Conservation (phyloP, 2,888 invertebrate genomes). For the Tipula lateralis region DNA sequence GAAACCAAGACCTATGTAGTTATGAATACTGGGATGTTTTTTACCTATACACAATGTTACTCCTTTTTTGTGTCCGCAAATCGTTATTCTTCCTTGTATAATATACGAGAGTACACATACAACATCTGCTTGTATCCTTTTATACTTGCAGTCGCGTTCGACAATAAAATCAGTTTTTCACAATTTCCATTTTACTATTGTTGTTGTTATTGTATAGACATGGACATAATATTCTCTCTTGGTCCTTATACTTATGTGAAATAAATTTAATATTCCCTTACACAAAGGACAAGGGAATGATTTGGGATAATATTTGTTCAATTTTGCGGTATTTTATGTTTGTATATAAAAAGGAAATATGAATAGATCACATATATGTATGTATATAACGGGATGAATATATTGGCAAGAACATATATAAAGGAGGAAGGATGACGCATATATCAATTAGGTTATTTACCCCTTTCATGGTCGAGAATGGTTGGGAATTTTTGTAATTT, state of each 20-base stretch:
- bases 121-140: conserved; percentile 4
- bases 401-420: neutral
- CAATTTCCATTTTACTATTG: neutral
- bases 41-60: neutral
- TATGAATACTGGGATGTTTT: neutral
- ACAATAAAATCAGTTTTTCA: neutral
- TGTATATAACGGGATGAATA: neutral
- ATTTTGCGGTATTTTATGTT: neutral
- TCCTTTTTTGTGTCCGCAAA: neutral
- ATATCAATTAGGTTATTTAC: conserved; percentile 19
- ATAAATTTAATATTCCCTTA: neutral
- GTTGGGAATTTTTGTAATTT: neutral
- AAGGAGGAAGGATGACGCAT: neutral
- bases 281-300: neutral
- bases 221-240: conserved; percentile 5
- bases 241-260: neutral
- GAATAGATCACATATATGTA: neutral
- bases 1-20: no score
- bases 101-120: neutral
- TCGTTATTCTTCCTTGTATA: neutral
- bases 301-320: conserved; percentile 24
- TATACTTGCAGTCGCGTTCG: neutral
- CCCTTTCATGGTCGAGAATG: neutral
- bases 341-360: neutral
- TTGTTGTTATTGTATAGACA: neutral